Percentiles rank a stretch among this genome's conserved stretches.
Evolutionary conservation across 2,797 vertebrate species (phyloP).

Genomic region (Chaetodon trifasciatus): DNA sequence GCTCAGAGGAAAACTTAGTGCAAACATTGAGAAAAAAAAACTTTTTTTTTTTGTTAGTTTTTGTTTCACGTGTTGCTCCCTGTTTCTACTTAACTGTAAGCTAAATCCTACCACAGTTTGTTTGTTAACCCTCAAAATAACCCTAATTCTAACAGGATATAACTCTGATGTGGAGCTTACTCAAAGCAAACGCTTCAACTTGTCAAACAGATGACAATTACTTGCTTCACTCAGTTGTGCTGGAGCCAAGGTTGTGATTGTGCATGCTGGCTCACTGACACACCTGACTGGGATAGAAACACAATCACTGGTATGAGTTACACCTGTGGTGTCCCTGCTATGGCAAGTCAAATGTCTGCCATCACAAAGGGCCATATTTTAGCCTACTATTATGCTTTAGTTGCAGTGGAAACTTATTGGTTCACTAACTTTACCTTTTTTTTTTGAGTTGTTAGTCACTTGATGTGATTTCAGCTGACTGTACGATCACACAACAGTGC

Average conservation of each 20-base stretch:
- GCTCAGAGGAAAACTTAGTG: too few relatives aligned
- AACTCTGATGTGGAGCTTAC: not conserved
- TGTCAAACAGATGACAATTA: not conserved
- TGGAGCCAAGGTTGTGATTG: not conserved
- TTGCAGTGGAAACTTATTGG: not conserved
- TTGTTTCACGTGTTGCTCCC: too few relatives aligned
- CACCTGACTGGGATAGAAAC: not conserved
- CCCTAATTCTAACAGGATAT: not conserved
- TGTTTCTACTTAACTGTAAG: not conserved
- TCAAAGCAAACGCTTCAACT: conserved; percentile 1
- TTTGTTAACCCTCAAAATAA: not conserved
- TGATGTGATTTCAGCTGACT: not conserved
- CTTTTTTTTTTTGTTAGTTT: not conserved
- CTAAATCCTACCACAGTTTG: not conserved
- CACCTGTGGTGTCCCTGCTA: not conserved
- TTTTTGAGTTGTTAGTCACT: not conserved
- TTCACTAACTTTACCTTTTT: not conserved
- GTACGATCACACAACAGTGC: not conserved
- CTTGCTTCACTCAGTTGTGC: not conserved
- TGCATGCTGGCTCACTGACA: not conserved
- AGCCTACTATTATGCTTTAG: not conserved
- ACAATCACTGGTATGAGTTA: not conserved
- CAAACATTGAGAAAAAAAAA: not conserved
- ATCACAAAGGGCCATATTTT: not conserved
- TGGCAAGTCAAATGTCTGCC: not conserved